Conservation (phyloP, 2,113 vertebrate species). For the Coturnix japonica region DNA sequence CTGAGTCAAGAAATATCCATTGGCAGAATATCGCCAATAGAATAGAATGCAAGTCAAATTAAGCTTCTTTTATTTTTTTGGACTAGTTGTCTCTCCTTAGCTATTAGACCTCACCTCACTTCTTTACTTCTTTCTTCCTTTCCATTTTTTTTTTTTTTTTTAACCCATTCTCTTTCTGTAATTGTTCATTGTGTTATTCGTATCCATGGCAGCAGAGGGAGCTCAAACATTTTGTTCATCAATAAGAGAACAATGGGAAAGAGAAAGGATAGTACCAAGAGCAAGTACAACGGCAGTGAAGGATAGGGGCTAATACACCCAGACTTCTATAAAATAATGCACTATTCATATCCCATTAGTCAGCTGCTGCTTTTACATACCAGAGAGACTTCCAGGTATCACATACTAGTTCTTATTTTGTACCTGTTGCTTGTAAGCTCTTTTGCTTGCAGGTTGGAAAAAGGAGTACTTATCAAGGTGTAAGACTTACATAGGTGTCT, state of each 20-base stretch:
- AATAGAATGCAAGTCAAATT: too few species aligned
- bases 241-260: neutral
- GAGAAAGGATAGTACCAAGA: too few species aligned
- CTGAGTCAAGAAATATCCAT: neutral
- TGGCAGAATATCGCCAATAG: neutral
- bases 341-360: neutral
- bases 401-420: neutral
- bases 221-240: constrained; percentile 13
- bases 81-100: neutral
- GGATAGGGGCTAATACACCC: fast-evolving
- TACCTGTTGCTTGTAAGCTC: neutral
- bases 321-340: neutral
- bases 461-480: neutral
- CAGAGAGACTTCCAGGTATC: neutral
- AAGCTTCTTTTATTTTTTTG: too few species aligned
- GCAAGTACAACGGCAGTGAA: fast-evolving
- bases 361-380: neutral
- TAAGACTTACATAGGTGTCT: neutral
- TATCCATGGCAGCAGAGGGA: constrained; percentile 20
- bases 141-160: neutral
- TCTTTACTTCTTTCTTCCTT: neutral
- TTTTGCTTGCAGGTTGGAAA: neutral
- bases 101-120: too few species aligned
- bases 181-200: neutral
- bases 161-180: neutral